Evolutionary conservation across 2,113 vertebrate species (phyloP).

Genomic region (Paramormyrops kingsleyae): DNA sequence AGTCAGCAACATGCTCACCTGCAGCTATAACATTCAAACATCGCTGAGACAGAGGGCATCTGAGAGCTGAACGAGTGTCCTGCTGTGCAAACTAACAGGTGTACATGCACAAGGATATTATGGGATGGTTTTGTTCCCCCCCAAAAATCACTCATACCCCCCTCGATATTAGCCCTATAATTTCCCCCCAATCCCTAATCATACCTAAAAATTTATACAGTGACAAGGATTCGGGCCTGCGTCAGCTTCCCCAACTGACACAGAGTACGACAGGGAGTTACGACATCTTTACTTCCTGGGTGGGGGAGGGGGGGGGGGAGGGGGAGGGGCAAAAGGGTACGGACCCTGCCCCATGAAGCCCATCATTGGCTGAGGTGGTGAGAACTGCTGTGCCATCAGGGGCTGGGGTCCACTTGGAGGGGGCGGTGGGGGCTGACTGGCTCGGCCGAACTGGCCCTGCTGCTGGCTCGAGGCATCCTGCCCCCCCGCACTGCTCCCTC

Average conservation of each 20-base stretch:
- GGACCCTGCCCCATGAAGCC: constrained; percentile 80
- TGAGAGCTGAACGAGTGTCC: neutral
- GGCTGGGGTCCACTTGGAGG: constrained; percentile 65
- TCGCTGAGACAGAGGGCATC: neutral
- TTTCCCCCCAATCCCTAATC: neutral
- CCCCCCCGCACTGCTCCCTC: constrained; percentile 4
- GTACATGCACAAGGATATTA: neutral
- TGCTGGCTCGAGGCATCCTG: constrained; percentile 44
- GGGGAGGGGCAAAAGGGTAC: constrained; percentile 70
- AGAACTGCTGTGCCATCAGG: constrained; percentile 88
- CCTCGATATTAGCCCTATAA: neutral
- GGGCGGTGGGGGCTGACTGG: constrained; percentile 47
- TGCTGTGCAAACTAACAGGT: neutral
- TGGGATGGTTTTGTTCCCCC: neutral
- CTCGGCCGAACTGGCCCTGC: constrained; percentile 57
- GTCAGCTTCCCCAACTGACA: neutral
- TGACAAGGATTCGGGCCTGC: neutral
- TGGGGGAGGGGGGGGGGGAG: constrained; percentile 65
- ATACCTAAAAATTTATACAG: neutral
- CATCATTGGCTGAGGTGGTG: constrained; percentile 68
- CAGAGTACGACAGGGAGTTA: neutral
- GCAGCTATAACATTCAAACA: neutral
- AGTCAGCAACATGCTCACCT: neutral
- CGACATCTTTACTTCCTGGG: constrained; percentile 65
- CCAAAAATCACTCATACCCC: neutral